Evolutionary conservation across 2,888 invertebrate species (phyloP), one percentile per base, ranked within the genome.

Genomic region (Embidobia sp.): DNA sequence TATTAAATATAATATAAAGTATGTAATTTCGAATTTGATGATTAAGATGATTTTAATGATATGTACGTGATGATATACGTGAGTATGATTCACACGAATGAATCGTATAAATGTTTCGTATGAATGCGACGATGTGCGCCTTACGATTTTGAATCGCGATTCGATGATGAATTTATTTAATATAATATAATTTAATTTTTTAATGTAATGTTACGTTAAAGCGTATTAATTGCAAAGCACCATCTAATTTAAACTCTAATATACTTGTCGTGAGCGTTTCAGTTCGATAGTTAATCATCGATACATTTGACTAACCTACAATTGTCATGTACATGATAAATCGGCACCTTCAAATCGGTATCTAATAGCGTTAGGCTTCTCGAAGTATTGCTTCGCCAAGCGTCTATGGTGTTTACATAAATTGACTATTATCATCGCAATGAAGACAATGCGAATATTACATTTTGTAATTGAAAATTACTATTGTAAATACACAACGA

Each of bases 351-450:
- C 77, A 78, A n/a, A 77, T 79, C 74, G 63, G 59, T 74, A 79
- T 55, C 79, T 70, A 80, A 72, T 76, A 79, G 81, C 73, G 31
- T 77, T 80, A 75, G 70, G 64, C 75, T 81, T 33, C 74, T 80
- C 79, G 70, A 80, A 79, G 81, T 85, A 85, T 83, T 83, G 81
- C 83, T 82, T 85, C 80, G 79, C 79, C 80, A 80, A 85, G 81
- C 83, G 83, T 82, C 79, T 80, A 59, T 84, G 81, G 82, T 85
- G 82, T 83, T 82, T 81, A 81, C 81, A 83, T 83, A 80, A 86
- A 87, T 87, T 86, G 86, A 87, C 87, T 85, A 83, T 80, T 84
- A 84, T 53, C 81, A 80, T 80, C 79, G 80, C 80, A 79, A 66
- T 49, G 10, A 61, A 61, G 15, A 26, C 13, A 44, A 26, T 64